Evolutionary conservation across 2,888 invertebrate species (phyloP).

Genomic region (Eutolmus rufibarbis): DNA sequence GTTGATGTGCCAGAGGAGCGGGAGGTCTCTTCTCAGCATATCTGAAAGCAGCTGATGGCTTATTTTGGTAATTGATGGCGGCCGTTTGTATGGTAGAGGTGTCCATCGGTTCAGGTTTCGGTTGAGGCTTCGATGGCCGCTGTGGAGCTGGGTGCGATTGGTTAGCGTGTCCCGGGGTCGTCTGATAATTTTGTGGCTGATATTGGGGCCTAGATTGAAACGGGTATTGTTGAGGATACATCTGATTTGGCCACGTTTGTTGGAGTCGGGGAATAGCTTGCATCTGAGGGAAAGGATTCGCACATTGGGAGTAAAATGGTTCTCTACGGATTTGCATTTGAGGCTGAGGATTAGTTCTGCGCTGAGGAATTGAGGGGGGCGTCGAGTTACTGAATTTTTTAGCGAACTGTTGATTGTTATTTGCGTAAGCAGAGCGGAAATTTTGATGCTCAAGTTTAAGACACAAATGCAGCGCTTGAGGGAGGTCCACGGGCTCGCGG

Average conservation of each 20-base stretch:
- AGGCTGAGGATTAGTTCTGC: not conserved
- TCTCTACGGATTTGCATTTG: not conserved
- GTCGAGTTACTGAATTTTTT: no score
- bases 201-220: not conserved
- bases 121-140: not conserved
- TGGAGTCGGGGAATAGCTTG: not conserved
- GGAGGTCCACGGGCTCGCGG: not conserved
- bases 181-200: not conserved
- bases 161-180: not conserved
- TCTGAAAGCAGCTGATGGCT: not conserved
- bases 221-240: not conserved
- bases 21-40: not conserved
- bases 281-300: not conserved
- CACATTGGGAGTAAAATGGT: not conserved
- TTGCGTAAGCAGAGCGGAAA: not conserved
- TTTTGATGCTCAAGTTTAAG: not conserved
- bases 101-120: not conserved
- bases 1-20: not conserved
- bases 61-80: not conserved
- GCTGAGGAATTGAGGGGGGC: not conserved
- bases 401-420: not conserved
- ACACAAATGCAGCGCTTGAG: not conserved
- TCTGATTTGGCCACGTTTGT: not conserved
- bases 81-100: not conserved
- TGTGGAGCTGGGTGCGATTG: not conserved